phyloP scores from a whole-genome alignment of 2,797 vertebrate genomes.

The Peromyscus melanophrys region DNA sequence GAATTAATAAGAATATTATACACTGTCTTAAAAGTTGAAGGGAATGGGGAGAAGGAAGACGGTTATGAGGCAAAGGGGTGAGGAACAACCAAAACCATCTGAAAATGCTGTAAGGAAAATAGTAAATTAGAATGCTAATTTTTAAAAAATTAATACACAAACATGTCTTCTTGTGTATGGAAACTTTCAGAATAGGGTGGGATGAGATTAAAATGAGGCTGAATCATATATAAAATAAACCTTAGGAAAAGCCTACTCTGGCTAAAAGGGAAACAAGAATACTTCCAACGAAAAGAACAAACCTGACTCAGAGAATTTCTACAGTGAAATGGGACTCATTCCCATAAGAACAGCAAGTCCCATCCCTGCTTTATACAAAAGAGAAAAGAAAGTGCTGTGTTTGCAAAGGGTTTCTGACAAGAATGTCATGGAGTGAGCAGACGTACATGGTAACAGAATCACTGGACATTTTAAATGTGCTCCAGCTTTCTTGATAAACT shows the following conservation, averaged over 20 bases:
- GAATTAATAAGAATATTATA: neutral
- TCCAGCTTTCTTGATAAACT: neutral
- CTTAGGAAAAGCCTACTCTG: neutral
- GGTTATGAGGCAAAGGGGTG: too few relatives aligned
- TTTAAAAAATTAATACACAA: neutral
- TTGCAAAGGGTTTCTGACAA: neutral
- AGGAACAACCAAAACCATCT: neutral
- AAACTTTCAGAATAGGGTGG: conserved; percentile 6
- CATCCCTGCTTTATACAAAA: conserved; percentile 54
- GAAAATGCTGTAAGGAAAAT: neutral
- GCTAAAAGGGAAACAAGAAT: conserved; percentile 20
- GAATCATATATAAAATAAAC: neutral
- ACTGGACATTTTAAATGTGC: neutral
- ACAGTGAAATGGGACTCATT: neutral
- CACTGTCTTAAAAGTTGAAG: neutral
- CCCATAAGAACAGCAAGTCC: neutral
- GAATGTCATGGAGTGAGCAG: neutral
- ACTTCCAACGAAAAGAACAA: conserved; percentile 31
- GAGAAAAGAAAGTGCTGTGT: neutral
- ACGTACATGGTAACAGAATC: neutral
- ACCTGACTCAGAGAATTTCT: conserved; percentile 21
- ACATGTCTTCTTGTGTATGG: neutral
- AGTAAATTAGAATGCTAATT: neutral
- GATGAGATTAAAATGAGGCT: neutral
- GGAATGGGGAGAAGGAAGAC: neutral